A percentile compares a stretch with the other conserved stretches of the same genome.
These are phyloP conservation scores for Enteromius treurensis DNA, from an alignment of 2,797 vertebrate genomes.

Conservation along the genomic window DNA sequence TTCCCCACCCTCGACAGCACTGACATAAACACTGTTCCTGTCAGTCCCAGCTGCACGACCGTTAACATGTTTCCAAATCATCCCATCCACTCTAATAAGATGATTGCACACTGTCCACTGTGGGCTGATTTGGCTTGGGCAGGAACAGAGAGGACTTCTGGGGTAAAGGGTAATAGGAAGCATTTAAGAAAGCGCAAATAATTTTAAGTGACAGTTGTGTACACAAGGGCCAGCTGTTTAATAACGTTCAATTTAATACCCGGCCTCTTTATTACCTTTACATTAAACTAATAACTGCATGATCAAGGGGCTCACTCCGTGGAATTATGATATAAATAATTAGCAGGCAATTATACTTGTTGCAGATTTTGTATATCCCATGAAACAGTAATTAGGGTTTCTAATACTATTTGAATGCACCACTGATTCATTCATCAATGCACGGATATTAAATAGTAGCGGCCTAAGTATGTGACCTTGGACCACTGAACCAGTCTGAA, in stretches of 20 bases:
- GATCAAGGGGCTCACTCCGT: conserved; percentile 37
- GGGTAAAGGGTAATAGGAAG: conserved; percentile 10
- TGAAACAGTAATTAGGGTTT: conserved; percentile 15
- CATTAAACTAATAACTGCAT: conserved; percentile 46
- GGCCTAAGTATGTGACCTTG: not conserved
- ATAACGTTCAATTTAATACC: conserved; percentile 39
- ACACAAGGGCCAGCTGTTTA: conserved; percentile 38
- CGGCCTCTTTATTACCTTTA: conserved; percentile 41
- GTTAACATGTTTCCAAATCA: conserved; percentile 64
- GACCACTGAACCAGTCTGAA: no score
- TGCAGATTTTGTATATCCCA: conserved; percentile 24
- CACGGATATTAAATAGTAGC: not conserved
- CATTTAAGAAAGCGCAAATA: conserved; percentile 39
- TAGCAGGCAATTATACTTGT: conserved; percentile 44
- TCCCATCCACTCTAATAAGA: conserved; percentile 52
- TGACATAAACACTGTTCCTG: conserved; percentile 62
- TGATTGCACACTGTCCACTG: conserved; percentile 25
- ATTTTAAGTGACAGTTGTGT: conserved; percentile 44
- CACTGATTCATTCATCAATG: conserved; percentile 6
- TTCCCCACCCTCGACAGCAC: conserved; percentile 43
- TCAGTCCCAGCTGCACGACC: conserved; percentile 32
- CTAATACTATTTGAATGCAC: conserved; percentile 16
- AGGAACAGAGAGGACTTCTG: conserved; percentile 22
- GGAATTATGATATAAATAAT: conserved; percentile 46
- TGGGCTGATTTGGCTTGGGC: conserved; percentile 12